Evolutionary conservation across 2,797 vertebrate genomes (phyloP).

Genomic region (Luscinia luscinia): DNA sequence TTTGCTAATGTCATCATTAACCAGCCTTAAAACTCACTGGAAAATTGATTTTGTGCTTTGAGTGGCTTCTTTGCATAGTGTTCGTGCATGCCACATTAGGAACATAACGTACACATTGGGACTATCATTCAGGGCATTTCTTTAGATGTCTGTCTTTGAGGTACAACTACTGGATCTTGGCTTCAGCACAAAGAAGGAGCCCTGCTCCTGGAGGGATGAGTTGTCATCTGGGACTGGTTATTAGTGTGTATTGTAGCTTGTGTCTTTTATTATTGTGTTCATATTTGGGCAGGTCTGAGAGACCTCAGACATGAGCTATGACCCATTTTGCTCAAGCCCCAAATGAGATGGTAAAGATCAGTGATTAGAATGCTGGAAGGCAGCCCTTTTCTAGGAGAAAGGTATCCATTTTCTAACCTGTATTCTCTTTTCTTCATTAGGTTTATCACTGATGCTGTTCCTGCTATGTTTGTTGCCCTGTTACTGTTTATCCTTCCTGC

Average conservation of each 20-base stretch:
- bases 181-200: background rate
- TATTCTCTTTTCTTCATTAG: slow-evolving; percentile 67
- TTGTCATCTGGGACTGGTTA: background rate
- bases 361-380: background rate
- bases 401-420: background rate
- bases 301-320: background rate
- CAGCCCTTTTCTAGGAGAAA: background rate
- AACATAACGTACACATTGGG: background rate
- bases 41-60: background rate
- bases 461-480: slow-evolving; percentile 56
- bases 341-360: background rate
- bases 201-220: background rate
- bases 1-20: background rate
- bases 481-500: slow-evolving; percentile 92
- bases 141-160: background rate
- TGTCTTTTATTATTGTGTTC: background rate
- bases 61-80: background rate
- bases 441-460: slow-evolving; percentile 84
- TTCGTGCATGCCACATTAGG: background rate
- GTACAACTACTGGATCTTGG: background rate
- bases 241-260: background rate
- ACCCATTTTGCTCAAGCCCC: background rate
- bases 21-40: background rate
- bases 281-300: background rate
- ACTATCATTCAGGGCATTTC: background rate